Evolutionary conservation across 37 sponge, comb jelly and placozoan genomes (phyloP), one percentile per base, ranked within the genome.

Genomic region (Sycon ciliatum): DNA sequence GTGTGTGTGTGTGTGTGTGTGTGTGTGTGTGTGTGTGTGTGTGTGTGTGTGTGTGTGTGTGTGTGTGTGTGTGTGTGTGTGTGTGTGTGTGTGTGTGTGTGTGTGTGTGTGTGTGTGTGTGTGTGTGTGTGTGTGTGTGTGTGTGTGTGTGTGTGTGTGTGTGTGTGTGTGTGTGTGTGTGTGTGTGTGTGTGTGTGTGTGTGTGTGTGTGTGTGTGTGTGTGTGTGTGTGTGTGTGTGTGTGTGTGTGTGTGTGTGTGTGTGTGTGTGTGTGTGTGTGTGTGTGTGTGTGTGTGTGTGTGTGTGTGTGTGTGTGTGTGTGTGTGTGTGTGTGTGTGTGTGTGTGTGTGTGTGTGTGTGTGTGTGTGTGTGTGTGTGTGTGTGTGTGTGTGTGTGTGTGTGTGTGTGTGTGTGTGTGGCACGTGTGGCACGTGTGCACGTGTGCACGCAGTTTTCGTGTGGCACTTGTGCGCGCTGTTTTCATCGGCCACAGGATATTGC

Each of bases 31-130:
- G n/a, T n/a, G n/a, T n/a, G n/a, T n/a, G n/a, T n/a, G n/a, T n/a
- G n/a, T n/a, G n/a, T n/a, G n/a, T n/a, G n/a, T n/a, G n/a, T n/a
- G n/a, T n/a, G n/a, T n/a, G n/a, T n/a, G n/a, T n/a, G n/a, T n/a
- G n/a, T n/a, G n/a, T n/a, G n/a, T n/a, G n/a, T 70, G 71, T 70
- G 71, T 70, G 71, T 70, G 71, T 70, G 71, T 46, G 71, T 70
- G 71, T 70, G 71, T 70, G 71, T 70, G 52, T 42, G 52, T 39
- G 52, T 46, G 52, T 39, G 52, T 39, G 52, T 39, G 71, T 70
- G 71, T 46, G 71, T 70, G 71, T 70, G 54, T 70, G 71, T 70
- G 71, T 42, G 54, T 40, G 71, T 42, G 30, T 70, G 71, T 70
- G 71, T 40, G 71, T 70, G 71, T 70, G 71, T 70, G 71, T 40